A percentile compares a stretch with the other conserved stretches of the same genome.
Conservation (phyloP, 2,797 vertebrate genomes). For the Anguilla obscura region DNA sequence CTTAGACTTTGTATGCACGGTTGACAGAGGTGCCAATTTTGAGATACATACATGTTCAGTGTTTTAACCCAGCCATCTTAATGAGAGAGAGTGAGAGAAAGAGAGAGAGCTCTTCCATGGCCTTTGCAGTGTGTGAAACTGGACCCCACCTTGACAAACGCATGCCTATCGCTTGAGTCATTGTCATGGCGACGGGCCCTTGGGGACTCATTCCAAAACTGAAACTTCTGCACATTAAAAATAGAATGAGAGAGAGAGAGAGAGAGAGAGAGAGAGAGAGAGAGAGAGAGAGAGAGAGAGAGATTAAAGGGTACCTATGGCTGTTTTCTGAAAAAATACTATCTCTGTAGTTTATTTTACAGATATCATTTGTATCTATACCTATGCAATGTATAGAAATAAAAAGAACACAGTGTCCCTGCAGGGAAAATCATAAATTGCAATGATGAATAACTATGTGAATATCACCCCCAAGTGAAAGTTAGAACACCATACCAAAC, state of each 20-base stretch:
- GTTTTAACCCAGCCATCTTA: not conserved
- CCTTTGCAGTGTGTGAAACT: not conserved
- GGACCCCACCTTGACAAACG: conserved; percentile 57
- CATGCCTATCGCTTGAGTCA: conserved; percentile 66
- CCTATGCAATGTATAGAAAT: not conserved
- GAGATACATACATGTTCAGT: not conserved
- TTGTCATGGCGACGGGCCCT: conserved; percentile 74
- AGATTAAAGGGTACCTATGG: conserved; percentile 37
- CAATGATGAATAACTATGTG: not conserved
- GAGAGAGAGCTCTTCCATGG: not conserved
- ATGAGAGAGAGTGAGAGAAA: not conserved
- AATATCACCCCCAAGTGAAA: not conserved
- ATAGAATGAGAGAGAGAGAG: conserved; percentile 56
- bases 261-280: not conserved
- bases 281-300: no score
- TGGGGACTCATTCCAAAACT: conserved; percentile 72
- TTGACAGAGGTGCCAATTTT: not conserved
- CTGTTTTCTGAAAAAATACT: not conserved
- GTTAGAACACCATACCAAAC: not conserved
- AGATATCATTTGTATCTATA: not conserved
- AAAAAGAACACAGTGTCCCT: not conserved
- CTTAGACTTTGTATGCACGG: not conserved
- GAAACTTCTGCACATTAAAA: conserved; percentile 67
- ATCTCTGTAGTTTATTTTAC: not conserved
- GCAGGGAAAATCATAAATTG: not conserved